Base-by-base conservation (phyloP, 2,797 vertebrate genomes). In the Molossus molossus region DNA sequence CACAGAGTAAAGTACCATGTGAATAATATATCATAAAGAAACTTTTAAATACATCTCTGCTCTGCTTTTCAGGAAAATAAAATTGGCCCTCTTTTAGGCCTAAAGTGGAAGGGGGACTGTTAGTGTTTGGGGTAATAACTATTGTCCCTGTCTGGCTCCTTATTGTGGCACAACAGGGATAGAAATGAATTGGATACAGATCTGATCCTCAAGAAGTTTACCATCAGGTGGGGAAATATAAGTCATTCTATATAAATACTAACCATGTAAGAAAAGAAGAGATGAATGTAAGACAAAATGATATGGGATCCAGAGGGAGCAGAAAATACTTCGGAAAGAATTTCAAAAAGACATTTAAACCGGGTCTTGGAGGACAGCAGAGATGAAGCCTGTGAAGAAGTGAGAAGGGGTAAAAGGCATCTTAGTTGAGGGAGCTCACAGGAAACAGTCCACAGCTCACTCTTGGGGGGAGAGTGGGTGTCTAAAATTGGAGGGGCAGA, bases 251-350 rank as follows among this genome's bases (percentile, higher is more conserved):
- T 55, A 62, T 13, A n/a, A 86, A 93, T 69, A 64, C 8, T 70
- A 48, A 53, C 40, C 20, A 40, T 1, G 18, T 12, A 29, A 70
- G 57, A 67, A 83, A 5, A 92, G 60, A 69, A 77, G 6, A 58
- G n/a, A 17, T 94, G 65, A 72, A n/a, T n/a, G 4, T 27, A 84
- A 88, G 72, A 29, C 48, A 29, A 90, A 90, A 81, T 75, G 40
- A 80, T 69, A 17, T 37, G 27, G 15, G 18, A 15, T 83, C 75
- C 64, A 53, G 53, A 72, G 23, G 18, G 37, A 90, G 48, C 20
- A 73, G 80, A 67, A 90, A 85, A 82, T 79, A 79, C 14, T 73
- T 69, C 76, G 50, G 27, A 60, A 85, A 86, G 45, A 76, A 82
- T 37, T n/a, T 94, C 3, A 40, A 60, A 50, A 53, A 40, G 20